Evolutionary conservation across 2,797 vertebrate genomes (phyloP).

Genomic region (Caiman crocodilus): DNA sequence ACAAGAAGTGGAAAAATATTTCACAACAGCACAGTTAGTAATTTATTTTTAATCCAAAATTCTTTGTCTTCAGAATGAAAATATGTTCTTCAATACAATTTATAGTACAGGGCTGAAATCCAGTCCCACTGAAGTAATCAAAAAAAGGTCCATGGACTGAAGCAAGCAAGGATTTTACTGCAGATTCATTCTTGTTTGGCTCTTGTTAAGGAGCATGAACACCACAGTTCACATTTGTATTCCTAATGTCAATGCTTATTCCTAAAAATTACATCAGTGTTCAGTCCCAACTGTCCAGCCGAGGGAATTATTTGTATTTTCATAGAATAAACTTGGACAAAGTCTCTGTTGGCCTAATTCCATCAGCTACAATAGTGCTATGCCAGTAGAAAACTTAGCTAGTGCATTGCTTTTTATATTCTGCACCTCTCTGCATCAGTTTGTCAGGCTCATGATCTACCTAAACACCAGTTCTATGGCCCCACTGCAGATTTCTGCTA

Average conservation of each 20-base stretch:
- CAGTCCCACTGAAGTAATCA: background rate
- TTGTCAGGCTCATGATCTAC: background rate
- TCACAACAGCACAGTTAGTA: slow-evolving; percentile 73
- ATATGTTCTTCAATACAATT: background rate
- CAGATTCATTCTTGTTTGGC: background rate
- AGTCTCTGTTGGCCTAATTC: background rate
- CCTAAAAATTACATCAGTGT: background rate
- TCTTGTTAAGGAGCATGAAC: background rate
- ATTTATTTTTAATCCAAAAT: background rate
- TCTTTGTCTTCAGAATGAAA: background rate
- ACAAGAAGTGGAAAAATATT: slow-evolving; percentile 89
- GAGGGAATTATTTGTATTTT: background rate
- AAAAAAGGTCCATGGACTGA: background rate
- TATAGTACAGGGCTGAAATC: background rate
- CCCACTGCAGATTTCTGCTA: background rate
- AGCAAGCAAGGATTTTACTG: background rate
- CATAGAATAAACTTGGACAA: background rate
- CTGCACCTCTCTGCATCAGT: background rate
- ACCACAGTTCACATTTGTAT: background rate
- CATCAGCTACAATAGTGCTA: accelerated
- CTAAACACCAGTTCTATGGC: background rate
- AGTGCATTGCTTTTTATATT: background rate
- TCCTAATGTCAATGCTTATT: background rate
- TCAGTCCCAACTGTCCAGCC: background rate
- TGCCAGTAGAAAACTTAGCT: background rate